Percentiles rank a stretch among this genome's conserved stretches.
Evolutionary conservation across 1,140 invertebrate genomes (phyloP).

Genomic region (Argopecten irradians): DNA sequence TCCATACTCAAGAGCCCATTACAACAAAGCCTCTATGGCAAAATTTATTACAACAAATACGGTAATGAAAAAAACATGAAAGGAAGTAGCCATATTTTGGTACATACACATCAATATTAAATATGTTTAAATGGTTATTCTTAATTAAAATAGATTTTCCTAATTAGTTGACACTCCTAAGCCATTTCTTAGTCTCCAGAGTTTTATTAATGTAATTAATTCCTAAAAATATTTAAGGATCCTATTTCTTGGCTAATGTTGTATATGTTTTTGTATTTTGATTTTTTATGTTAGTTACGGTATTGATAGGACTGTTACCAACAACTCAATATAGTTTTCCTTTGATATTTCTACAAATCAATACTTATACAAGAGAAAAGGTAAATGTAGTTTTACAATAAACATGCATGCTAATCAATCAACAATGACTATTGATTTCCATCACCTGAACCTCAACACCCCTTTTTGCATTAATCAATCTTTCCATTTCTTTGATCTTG

Average conservation of each 20-base stretch:
- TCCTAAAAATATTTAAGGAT: background rate
- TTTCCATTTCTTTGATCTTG: background rate
- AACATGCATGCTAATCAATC: constrained; percentile 10
- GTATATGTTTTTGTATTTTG: background rate
- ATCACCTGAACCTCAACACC: background rate
- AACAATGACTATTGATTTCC: background rate
- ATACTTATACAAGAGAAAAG: background rate
- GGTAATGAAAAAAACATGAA: background rate
- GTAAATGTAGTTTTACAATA: constrained; percentile 12
- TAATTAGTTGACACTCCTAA: background rate
- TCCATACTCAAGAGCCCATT: background rate
- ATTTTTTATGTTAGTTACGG: background rate
- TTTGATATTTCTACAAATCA: background rate
- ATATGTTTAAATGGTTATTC: background rate
- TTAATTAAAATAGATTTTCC: background rate
- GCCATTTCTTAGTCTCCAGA: background rate
- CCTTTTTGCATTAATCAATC: background rate
- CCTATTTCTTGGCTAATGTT: background rate
- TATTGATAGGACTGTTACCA: background rate
- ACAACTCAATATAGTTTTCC: background rate
- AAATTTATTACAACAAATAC: background rate
- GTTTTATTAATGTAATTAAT: background rate
- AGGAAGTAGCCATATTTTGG: background rate
- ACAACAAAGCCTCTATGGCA: background rate
- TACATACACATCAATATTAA: background rate